phyloP scores from a whole-genome alignment of 2,888 invertebrate species.

The Epistrophe eligans region DNA sequence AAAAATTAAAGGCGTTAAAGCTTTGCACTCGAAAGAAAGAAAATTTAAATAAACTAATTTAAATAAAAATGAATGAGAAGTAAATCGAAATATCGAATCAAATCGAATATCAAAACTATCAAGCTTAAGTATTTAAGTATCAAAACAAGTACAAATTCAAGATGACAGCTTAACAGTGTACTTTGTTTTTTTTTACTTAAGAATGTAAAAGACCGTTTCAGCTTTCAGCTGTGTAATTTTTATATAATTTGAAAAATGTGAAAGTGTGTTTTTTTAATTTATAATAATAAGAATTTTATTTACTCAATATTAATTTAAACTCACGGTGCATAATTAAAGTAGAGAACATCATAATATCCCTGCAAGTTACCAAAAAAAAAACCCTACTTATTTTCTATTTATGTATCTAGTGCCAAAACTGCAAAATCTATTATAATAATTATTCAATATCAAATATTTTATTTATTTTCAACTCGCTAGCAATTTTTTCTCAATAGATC shows the following conservation, averaged over 20 bases:
- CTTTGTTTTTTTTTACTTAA: background rate
- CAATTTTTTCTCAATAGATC: constrained; percentile 10
- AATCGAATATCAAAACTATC: too few relatives aligned
- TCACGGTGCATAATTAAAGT: constrained; percentile 27
- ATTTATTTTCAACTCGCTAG: background rate
- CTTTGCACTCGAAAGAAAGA: too few relatives aligned
- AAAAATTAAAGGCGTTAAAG: too few relatives aligned
- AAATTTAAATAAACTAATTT: too few relatives aligned
- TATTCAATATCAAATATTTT: constrained; percentile 19
- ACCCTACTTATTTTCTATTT: constrained; percentile 17
- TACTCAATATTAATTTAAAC: constrained; percentile 17
- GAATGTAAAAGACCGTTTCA: background rate
- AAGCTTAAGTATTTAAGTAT: too few relatives aligned
- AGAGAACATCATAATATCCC: constrained; percentile 1
- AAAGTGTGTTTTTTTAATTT: background rate
- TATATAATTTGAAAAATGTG: background rate
- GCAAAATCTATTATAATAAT: constrained; percentile 28
- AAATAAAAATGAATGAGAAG: too few relatives aligned
- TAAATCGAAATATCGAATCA: too few relatives aligned
- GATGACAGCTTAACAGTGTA: background rate
- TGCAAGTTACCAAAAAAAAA: constrained; percentile 30
- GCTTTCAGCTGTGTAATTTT: background rate
- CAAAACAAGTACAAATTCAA: background rate
- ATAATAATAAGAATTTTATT: background rate
- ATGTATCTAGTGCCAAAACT: constrained; percentile 58